Base-by-base conservation (phyloP, 2,113 vertebrate species). In the Toxostoma redivivum region DNA sequence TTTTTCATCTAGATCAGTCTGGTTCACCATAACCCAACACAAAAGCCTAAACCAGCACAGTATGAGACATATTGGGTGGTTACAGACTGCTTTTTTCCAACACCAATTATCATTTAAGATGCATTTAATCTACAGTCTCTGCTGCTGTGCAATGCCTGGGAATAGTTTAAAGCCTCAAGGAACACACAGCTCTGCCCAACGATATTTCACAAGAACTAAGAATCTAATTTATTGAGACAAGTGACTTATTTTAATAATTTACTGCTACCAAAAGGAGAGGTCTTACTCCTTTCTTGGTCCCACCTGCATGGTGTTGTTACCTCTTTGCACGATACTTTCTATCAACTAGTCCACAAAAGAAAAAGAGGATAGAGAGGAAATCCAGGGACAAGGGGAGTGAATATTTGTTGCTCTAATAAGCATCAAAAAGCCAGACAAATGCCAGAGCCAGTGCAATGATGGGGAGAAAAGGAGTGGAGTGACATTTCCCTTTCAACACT, bases 291-390 rank as follows among this genome's bases (percentile, higher is more conserved):
- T 35, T 72, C 58, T 27, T 31, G 16, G 38, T 84, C 31, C n/a
- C 20, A 50, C 15, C 50, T 38, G 14, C 23, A 13, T 2, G 13
- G 40, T 22, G 38, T 30, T 42, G 20, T 62, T 31, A 57, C 40
- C 45, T 78, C 44, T 48, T 38, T 12, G 2, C 27, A 51, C 15
- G 37, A 86, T 10, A 6, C 35, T 14, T n/a, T 67, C 48, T 76
- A 56, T 8, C 23, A 83, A 30, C 4, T 21, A 79, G 21, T 21
- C 7, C 17, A n/a, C 8, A 8, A 35, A 60, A 62, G n/a, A 37
- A 25, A 30, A 30, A 20, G 15, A n/a, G 3, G 3, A 3, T 10
- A 5, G 11, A 20, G 7, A 6, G 2, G 21, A 40, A 21, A 38
- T 23, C 24, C n/a, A 51, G 12, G 6, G 13, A 21, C 15, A 72